These are phyloP conservation scores for Pampusana beccarii DNA, from an alignment of 2,113 vertebrate genomes.

Conservation along the genomic window DNA sequence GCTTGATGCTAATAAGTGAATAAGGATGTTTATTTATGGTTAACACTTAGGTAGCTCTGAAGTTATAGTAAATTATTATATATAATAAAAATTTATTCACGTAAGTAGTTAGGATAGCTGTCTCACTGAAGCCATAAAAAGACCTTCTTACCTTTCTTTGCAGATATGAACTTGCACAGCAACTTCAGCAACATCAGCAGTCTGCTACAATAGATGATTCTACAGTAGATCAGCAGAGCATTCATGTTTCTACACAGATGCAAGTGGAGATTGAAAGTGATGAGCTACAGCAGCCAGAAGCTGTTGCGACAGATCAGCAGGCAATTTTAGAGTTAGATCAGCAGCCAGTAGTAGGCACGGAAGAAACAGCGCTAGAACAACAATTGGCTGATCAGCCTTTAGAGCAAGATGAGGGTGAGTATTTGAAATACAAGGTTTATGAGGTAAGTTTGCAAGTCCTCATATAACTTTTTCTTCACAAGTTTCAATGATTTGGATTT, in stretches of 20 bases:
- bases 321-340: constrained; percentile 87
- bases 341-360: constrained; percentile 81
- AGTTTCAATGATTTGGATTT: neutral
- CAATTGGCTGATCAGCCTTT: constrained; percentile 82
- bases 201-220: constrained; percentile 79
- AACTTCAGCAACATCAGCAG: constrained; percentile 88
- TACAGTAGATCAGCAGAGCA: constrained; percentile 74
- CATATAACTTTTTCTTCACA: neutral
- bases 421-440: neutral
- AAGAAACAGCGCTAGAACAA: constrained; percentile 81
- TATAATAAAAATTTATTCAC: neutral
- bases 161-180: constrained; percentile 95
- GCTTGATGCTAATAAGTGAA: neutral
- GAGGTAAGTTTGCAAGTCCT: neutral
- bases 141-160: neutral
- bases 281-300: constrained; percentile 77
- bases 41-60: neutral
- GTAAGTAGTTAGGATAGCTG: neutral
- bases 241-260: constrained; percentile 82
- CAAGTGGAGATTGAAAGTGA: constrained; percentile 87
- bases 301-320: constrained; percentile 77
- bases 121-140: neutral
- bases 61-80: neutral
- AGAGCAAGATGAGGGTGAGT: constrained; percentile 87
- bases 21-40: neutral